Base-by-base conservation (phyloP, 2,797 vertebrate genomes). In the Esox lucius region DNA sequence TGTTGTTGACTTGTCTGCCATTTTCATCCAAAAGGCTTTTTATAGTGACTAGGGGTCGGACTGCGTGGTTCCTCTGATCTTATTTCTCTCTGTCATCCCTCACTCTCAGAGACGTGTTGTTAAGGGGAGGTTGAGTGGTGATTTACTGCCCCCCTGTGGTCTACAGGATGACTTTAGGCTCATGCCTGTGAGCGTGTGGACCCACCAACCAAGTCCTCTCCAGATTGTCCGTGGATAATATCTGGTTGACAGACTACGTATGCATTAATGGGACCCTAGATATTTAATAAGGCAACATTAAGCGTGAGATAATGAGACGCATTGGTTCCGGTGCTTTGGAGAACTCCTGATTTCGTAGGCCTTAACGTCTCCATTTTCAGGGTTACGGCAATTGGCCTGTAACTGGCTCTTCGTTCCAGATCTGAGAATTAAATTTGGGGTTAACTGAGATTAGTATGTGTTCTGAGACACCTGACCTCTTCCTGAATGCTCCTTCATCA, bases 11-110 rank as follows among this genome's bases (percentile, higher is more conserved):
- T 78, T 76, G 51, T 75, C 83, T 80, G 89, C 85, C 93, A 92
- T 95, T 94, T 93, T 84, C 85, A 91, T 91, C 87, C 79, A 70
- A 79, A 72, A 5, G 80, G 81, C 85, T 81, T 81, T 75, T 81
- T 77, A 70, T 72, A 91, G 84, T 86, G 90, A 92, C 84, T 86
- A 80, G 80, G 91, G 85, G 83, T 89, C 85, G 87, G 59, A 68
- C 74, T 84, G 35, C 80, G 74, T 72, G 81, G 74, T 85, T 83
- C 49, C 73, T 76, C 56, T 80, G 80, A 89, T 83, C 75, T 75
- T 86, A 85, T 88, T 82, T 68, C 69, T 87, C 76, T 16, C 49
- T 65, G 33, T 56, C 66, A 67, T 62, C 73, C 62, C 5, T 70
- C 65, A 65, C 73, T 79, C 74, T 59, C 76, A 71, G 72, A 80